phyloP scores from a whole-genome alignment of 2,113 vertebrate species.

The Falcunculus frontatus region DNA sequence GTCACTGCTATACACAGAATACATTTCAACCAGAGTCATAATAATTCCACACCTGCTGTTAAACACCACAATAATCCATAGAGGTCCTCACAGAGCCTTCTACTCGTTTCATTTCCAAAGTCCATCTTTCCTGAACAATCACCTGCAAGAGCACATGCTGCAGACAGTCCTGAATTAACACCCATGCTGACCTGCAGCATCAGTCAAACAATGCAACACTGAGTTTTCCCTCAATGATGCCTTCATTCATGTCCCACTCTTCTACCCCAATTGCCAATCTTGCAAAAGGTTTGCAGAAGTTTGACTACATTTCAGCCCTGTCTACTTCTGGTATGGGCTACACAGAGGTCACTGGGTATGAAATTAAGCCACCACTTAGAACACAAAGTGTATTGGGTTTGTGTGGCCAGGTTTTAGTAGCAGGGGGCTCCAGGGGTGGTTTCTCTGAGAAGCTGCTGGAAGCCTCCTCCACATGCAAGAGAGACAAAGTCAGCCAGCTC shows the following conservation, averaged over 20 bases:
- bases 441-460: background rate
- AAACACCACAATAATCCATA: background rate
- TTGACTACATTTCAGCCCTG: background rate
- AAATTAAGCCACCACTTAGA: background rate
- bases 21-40: background rate
- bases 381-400: rapidly evolving
- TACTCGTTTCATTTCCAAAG: background rate
- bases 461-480: background rate
- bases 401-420: background rate
- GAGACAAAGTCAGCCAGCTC: background rate
- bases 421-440: background rate
- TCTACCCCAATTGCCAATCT: background rate
- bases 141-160: background rate
- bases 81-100: background rate
- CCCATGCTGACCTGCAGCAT: background rate
- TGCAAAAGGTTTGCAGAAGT: background rate
- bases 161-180: rapidly evolving
- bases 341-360: background rate
- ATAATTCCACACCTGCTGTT: background rate
- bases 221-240: background rate
- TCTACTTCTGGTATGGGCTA: background rate
- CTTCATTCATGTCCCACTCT: background rate
- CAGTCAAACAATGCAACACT: background rate
- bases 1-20: background rate
- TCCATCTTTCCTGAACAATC: background rate